Evolutionary conservation across 1,140 invertebrate species (phyloP).

Genomic region (Drosophila bocki): DNA sequence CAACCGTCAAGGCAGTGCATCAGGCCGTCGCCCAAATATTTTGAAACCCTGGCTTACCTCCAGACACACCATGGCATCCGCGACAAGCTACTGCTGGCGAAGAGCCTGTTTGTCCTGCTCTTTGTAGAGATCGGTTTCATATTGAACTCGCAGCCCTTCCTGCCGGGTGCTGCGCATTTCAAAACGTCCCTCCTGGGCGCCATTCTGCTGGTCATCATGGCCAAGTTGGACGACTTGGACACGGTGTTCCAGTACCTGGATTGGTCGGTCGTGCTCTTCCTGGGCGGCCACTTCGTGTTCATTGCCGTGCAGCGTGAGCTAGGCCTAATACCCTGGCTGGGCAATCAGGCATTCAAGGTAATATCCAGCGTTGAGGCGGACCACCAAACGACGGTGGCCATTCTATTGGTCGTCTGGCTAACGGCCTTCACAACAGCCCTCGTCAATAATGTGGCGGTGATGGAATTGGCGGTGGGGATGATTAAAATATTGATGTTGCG

Average conservation of each 20-base stretch:
- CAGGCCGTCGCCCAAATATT: slow-evolving; percentile 87
- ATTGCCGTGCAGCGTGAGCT: slow-evolving; percentile 90
- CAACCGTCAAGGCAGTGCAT: slow-evolving; percentile 14
- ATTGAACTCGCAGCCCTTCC: slow-evolving; percentile 87
- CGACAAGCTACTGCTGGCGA: slow-evolving; percentile 88
- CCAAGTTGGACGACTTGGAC: slow-evolving; percentile 88
- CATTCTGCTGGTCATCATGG: slow-evolving; percentile 88
- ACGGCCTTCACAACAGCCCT: slow-evolving; percentile 90
- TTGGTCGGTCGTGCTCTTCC: slow-evolving; percentile 92
- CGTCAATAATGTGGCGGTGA: slow-evolving; percentile 92
- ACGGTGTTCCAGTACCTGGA: slow-evolving; percentile 90
- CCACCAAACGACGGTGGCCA: slow-evolving; percentile 87
- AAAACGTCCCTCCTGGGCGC: slow-evolving; percentile 86
- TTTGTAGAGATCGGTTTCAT: slow-evolving; percentile 89
- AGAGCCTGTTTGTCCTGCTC: slow-evolving; percentile 87
- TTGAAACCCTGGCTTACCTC: slow-evolving; percentile 49
- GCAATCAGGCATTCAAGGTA: slow-evolving; percentile 87
- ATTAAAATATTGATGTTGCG: slow-evolving; percentile 87
- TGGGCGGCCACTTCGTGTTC: slow-evolving; percentile 90
- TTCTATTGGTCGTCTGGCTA: slow-evolving; percentile 90
- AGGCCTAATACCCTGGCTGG: slow-evolving; percentile 89
- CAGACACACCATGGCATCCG: slow-evolving; percentile 81
- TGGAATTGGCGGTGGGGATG: slow-evolving; percentile 92
- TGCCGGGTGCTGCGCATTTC: slow-evolving; percentile 86
- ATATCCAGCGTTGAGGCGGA: slow-evolving; percentile 87